These are phyloP conservation scores for Drosophila teissieri DNA, from an alignment of 1,140 invertebrate species.

Conservation along the genomic window DNA sequence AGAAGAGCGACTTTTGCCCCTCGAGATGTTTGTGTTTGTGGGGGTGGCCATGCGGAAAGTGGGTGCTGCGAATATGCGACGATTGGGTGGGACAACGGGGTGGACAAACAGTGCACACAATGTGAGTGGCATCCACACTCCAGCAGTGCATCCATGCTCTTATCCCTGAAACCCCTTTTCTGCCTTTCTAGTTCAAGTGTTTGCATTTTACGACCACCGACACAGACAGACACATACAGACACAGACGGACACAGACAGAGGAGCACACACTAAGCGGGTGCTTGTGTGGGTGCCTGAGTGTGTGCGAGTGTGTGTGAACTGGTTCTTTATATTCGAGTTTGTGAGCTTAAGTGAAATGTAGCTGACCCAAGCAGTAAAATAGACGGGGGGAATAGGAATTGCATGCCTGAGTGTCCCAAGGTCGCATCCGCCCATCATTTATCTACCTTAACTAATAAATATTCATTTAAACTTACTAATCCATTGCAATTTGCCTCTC, in stretches of 20 bases:
- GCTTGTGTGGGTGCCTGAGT: conserved; percentile 14
- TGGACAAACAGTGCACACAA: conserved; percentile 45
- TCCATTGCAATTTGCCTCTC: conserved; percentile 72
- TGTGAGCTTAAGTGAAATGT: conserved; percentile 77
- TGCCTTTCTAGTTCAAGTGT: conserved; percentile 74
- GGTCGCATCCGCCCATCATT: conserved; percentile 38
- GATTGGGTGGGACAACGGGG: background rate
- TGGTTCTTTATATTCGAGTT: conserved; percentile 38
- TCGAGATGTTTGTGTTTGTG: conserved; percentile 18
- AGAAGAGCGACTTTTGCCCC: conserved; percentile 6
- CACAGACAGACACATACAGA: conserved; percentile 6
- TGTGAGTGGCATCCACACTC: conserved; percentile 42
- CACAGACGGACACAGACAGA: conserved; percentile 8
- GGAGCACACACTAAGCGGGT: background rate
- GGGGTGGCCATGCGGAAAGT: background rate
- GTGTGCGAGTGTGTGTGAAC: conserved; percentile 37
- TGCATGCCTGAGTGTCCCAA: conserved; percentile 37
- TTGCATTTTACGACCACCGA: conserved; percentile 78
- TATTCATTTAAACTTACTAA: conserved; percentile 64
- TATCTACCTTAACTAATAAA: conserved; percentile 40
- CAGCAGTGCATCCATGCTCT: conserved; percentile 1
- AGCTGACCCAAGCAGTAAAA: conserved; percentile 75
- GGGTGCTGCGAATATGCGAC: background rate
- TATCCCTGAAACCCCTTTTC: conserved; percentile 20
- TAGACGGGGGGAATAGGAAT: conserved; percentile 47